Evolutionary conservation across 2,888 invertebrate genomes (phyloP), one percentile per base, ranked within the genome.

Genomic region (Nomada lathburiana): DNA sequence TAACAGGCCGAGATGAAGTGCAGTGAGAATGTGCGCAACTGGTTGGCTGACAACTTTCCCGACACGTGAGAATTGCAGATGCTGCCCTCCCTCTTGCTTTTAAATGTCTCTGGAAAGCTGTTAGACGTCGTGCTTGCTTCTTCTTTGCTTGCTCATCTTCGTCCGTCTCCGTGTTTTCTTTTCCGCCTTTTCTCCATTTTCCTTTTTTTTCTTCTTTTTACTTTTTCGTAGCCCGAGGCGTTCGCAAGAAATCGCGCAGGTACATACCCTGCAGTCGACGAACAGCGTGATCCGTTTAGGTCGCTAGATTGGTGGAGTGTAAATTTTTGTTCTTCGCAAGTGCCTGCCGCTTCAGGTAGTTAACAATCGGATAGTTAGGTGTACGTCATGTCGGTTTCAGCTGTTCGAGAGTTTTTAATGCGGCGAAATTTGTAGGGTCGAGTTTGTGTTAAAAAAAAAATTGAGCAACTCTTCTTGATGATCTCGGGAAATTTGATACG

Each of bases 1-100:
- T 62, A 36, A 52, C 62, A 55, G 72, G 55, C 53, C 75, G 78
- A 65, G 67, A 65, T 69, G 79, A 80, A 84, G 74, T 71, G 80
- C 78, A 83, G 88, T 88, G 88, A 83, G 88, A 88, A 88, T 88
- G 79, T 44, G 88, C 83, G 88, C 88, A 88, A 88, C 88, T 88
- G 88, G 88, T 88, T 88, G 88, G 80, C 79, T 79, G 82, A 81
- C 80, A 80, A 88, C 82, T 88, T 85, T 83, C 76, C 84, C 79
- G 87, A 88, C 85, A 86, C 88, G 85, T 86, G 84, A 86, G 85
- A 85, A 85, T 85, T 84, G 79, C 82, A 85, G 82, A 84, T 84
- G 82, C 80, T 82, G 26, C 72, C 70, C 70, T 42, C 67, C 29
- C 42, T 62, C 71, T 60, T 68, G 76, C 83, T 84, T 71, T 80